Conservation (phyloP, 2,797 vertebrate genomes). For the Cossypha caffra region DNA sequence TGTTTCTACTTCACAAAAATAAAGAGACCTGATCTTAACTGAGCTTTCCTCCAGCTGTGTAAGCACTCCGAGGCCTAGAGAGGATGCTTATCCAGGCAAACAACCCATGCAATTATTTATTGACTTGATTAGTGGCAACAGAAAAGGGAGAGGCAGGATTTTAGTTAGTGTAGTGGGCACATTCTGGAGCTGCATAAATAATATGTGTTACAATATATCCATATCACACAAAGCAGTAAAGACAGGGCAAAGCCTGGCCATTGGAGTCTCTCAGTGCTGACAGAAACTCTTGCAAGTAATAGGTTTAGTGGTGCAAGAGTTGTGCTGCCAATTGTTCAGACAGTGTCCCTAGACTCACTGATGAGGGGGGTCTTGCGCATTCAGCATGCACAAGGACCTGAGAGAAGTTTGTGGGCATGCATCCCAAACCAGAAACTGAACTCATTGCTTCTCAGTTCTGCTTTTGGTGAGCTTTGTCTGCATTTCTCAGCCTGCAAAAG, state of each 20-base stretch:
- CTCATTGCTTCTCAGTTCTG: neutral
- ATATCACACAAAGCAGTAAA: neutral
- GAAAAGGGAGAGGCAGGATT: neutral
- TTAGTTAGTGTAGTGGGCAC: neutral
- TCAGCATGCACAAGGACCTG: accelerated
- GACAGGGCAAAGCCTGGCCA: neutral
- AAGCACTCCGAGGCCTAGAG: neutral
- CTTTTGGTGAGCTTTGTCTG: neutral
- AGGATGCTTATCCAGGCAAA: conserved; percentile 21
- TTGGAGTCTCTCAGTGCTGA: neutral
- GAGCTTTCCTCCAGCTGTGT: conserved; percentile 5
- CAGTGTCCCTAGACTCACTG: neutral
- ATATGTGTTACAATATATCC: neutral
- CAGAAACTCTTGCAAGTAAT: neutral
- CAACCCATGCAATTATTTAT: conserved; percentile 13
- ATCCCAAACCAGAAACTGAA: neutral
- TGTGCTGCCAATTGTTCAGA: neutral
- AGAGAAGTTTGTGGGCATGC: accelerated
- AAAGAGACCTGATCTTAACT: conserved; percentile 22
- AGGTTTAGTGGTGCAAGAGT: neutral
- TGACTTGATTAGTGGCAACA: neutral
- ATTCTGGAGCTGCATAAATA: neutral
- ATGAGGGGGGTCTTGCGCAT: accelerated
- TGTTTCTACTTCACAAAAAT: conserved; percentile 3
- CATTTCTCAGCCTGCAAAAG: neutral